A percentile compares a stretch with the other conserved stretches of the same genome.
These are phyloP conservation scores for Tachyglossus aculeatus DNA, from an alignment of 2,797 vertebrate genomes.

Conservation along the genomic window DNA sequence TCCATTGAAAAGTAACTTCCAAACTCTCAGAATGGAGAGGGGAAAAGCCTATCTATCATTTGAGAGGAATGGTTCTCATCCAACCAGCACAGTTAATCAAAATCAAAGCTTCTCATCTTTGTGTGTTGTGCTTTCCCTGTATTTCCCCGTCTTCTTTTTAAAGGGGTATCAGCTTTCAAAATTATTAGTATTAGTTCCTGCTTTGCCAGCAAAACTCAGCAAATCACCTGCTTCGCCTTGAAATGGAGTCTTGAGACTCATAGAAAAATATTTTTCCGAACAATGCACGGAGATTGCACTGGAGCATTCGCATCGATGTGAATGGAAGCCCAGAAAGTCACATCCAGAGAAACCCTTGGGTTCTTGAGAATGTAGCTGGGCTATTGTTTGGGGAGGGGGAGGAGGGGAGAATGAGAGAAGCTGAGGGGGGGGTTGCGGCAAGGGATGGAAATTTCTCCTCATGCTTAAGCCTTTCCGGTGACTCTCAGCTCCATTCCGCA, in stretches of 20 bases:
- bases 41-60: not conserved
- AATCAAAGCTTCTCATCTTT: no score
- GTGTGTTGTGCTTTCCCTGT: not conserved
- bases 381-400: no score
- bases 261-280: slow-evolving; percentile 27
- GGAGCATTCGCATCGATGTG: not conserved
- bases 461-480: no score
- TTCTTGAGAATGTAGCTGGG: no score
- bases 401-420: no score
- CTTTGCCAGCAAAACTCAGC: not conserved
- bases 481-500: no score
- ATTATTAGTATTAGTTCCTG: not conserved
- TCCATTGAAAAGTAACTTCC: no score
- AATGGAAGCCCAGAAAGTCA: not conserved
- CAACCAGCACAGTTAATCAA: no score
- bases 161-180: not conserved
- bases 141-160: not conserved
- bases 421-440: no score
- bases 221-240: slow-evolving; percentile 35
- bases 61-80: not conserved
- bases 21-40: fast-evolving
- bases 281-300: slow-evolving; percentile 5
- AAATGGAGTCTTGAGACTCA: not conserved
- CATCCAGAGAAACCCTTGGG: not conserved
- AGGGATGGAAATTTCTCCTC: no score